A percentile compares a stretch with the other conserved stretches of the same genome.
These are phyloP conservation scores for Holothuria scabra DNA, from an alignment of 53 echinoderm and acorn worm species.

Conservation along the genomic window DNA sequence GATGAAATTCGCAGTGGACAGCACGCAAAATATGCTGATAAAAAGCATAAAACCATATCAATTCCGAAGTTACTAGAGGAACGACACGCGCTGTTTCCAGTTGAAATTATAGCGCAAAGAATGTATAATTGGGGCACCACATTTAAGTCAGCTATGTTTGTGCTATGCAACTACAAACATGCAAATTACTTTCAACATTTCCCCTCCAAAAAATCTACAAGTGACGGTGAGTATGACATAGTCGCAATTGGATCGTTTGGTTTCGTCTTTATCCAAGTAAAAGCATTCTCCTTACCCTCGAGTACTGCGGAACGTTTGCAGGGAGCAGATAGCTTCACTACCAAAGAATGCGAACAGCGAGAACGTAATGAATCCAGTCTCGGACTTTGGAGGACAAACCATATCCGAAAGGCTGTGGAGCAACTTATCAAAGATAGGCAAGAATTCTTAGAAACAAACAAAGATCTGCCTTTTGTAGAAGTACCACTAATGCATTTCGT, in stretches of 20 bases:
- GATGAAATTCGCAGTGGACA: background rate
- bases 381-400: background rate
- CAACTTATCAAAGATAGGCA: conserved; percentile 6
- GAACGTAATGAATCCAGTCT: no score
- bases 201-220: background rate
- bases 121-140: conserved; percentile 30
- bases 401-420: background rate
- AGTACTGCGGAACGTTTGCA: no score
- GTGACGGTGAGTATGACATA: conserved; percentile 19
- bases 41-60: background rate
- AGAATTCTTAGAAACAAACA: conserved; percentile 12
- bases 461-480: conserved; percentile 20
- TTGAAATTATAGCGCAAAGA: conserved; percentile 7
- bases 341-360: no score
- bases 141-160: conserved; percentile 2
- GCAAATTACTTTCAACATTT: background rate
- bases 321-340: no score
- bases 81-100: background rate
- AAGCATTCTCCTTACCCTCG: background rate
- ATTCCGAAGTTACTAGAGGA: conserved; percentile 17
- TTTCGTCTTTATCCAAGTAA: conserved; percentile 17
- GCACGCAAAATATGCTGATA: conserved; percentile 16
- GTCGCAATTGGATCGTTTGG: conserved; percentile 20
- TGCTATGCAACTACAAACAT: conserved; percentile 13
- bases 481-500: conserved; percentile 5